phyloP scores from a whole-genome alignment of 2,797 vertebrate genomes.

The Lateolabrax maculatus region DNA sequence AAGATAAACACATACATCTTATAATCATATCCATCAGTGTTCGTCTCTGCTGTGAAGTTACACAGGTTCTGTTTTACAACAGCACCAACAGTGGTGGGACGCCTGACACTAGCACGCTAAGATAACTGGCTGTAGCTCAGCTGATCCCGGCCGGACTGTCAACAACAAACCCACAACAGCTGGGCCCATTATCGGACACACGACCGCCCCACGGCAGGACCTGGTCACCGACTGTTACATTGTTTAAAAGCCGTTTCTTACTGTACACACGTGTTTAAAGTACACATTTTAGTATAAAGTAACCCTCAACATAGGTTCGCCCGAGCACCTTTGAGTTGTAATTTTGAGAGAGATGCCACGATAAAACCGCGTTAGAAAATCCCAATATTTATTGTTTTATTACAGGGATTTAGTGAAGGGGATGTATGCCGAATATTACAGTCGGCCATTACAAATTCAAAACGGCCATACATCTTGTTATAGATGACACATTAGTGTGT shows the following conservation, averaged over 20 bases:
- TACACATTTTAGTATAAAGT: background rate
- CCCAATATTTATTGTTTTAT: fast-evolving
- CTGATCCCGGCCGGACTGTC: constrained; percentile 62
- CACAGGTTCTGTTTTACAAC: background rate
- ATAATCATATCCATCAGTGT: background rate
- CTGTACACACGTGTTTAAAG: background rate
- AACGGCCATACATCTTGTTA: fast-evolving
- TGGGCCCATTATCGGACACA: constrained; percentile 69
- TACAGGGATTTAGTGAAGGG: background rate
- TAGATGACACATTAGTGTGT: fast-evolving
- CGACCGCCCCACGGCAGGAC: fast-evolving
- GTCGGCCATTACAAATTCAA: background rate
- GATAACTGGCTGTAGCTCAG: constrained; percentile 61
- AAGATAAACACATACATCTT: background rate
- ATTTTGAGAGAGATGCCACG: background rate
- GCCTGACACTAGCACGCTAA: constrained; percentile 39
- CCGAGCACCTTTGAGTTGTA: background rate
- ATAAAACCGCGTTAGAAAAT: constrained; percentile 11
- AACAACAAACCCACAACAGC: constrained; percentile 42
- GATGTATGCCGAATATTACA: background rate
- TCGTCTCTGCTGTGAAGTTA: background rate
- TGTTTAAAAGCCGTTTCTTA: background rate
- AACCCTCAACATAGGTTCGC: background rate
- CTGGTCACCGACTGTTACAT: too few relatives aligned
- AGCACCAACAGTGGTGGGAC: background rate